These are phyloP conservation scores for Astur gentilis DNA, from an alignment of 2,113 vertebrate genomes.

Conservation along the genomic window DNA sequence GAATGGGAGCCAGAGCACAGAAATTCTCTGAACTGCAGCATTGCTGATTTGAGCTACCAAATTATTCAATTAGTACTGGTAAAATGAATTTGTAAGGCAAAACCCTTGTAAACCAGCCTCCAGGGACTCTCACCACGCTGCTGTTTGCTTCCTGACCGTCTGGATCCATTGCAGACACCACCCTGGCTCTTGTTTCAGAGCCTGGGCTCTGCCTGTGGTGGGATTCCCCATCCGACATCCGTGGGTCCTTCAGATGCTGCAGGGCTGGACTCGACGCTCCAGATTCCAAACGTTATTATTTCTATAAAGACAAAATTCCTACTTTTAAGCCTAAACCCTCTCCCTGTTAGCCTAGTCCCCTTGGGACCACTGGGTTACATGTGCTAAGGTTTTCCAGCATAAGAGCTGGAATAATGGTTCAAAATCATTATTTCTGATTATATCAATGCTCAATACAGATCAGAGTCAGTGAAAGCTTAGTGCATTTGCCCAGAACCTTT, in stretches of 20 bases:
- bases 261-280: background rate
- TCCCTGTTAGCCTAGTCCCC: background rate
- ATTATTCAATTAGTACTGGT: background rate
- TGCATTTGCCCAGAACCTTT: background rate
- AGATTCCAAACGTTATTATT: background rate
- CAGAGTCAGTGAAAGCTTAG: background rate
- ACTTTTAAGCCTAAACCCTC: background rate
- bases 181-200: background rate
- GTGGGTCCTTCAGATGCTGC: background rate
- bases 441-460: background rate
- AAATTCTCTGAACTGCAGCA: background rate
- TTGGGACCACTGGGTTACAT: background rate
- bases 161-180: background rate
- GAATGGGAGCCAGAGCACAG: background rate
- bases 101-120: background rate
- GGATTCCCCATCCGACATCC: background rate
- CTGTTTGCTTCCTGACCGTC: background rate
- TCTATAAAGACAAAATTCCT: background rate
- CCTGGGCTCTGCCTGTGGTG: background rate
- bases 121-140: fast-evolving
- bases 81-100: background rate
- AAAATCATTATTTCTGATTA: background rate
- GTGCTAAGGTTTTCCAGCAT: background rate
- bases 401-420: background rate
- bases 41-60: background rate